Base-by-base conservation (phyloP, 2,888 invertebrate genomes). In the Meta bourneti region DNA sequence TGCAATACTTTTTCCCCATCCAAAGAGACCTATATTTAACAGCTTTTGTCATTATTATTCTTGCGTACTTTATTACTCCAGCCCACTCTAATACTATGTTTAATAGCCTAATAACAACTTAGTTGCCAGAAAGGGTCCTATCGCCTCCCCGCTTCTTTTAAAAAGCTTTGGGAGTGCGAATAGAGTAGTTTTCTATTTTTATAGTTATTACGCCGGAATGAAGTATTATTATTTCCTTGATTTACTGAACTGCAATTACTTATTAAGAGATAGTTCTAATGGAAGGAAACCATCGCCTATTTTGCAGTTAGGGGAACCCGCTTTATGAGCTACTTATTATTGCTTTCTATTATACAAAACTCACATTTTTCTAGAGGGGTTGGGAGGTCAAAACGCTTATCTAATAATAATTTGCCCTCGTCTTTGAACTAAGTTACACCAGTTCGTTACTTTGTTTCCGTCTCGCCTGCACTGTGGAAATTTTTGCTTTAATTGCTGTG, bases 21-120 rank as follows among this genome's bases (percentile, higher is more conserved):
- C 9, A 61, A 16, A 16, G 34, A 79, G 61, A 79, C 79, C 79
- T 79, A 61, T 79, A 61, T 19, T 79, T 79, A 79, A 61, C 79
- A 61, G 79, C 54, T 79, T 79, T 79, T 61, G 79, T 79, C 54
- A 79, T 79, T 79, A 79, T 79, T 79, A 79, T 79, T 79, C 79
- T 79, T 48, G 13, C 4, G 20, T 54, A 69, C 61, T 79, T 79
- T 79, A 79, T 61, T 79, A 61, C 77, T 79, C 61, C 61, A 79
- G 61, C 61, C 61, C 61, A 61, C 54, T 61, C 61, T 79, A 79
- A 79, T 79, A 61, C 79, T 16, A 79, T 61, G 79, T 79, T 61
- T 79, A 79, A 79, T 61, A 79, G 61, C 79, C 61, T 79, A 79
- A 79, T 79, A 79, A 79, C 34, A 79, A 79, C 54, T 79, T 77